phyloP scores from a whole-genome alignment of 2,113 vertebrate species.

The Typhlomys cinereus region DNA sequence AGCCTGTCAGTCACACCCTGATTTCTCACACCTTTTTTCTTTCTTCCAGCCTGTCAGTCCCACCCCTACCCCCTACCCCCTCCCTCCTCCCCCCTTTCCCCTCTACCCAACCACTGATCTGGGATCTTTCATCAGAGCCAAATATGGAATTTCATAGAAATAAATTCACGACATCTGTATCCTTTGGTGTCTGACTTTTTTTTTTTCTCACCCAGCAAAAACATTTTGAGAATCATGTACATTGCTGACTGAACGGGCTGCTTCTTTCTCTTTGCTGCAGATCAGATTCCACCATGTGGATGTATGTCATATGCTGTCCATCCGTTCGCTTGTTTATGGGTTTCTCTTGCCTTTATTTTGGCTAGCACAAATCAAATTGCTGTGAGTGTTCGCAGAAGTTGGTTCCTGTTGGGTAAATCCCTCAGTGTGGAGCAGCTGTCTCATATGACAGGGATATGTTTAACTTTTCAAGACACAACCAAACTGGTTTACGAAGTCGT shows the following conservation, averaged over 20 bases:
- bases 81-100: too few relatives aligned
- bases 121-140: not conserved
- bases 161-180: not conserved
- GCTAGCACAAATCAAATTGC: not conserved
- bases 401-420: not conserved
- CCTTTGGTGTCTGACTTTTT: not conserved
- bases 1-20: not conserved
- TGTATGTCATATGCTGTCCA: not conserved
- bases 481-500: not conserved
- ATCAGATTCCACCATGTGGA: not conserved
- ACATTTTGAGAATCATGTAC: not conserved
- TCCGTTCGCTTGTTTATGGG: not conserved
- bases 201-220: not conserved
- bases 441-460: too few relatives aligned
- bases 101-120: not conserved
- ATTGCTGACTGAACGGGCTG: not conserved
- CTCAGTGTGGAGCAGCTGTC: not conserved
- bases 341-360: not conserved
- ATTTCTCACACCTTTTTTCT: not conserved
- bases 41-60: not conserved
- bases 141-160: not conserved
- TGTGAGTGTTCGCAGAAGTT: not conserved
- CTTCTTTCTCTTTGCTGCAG: not conserved
- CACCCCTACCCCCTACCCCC: not conserved
- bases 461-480: not conserved